Evolutionary conservation across 1,140 invertebrate genomes (phyloP).

Genomic region (Rhyacophila brunnea): DNA sequence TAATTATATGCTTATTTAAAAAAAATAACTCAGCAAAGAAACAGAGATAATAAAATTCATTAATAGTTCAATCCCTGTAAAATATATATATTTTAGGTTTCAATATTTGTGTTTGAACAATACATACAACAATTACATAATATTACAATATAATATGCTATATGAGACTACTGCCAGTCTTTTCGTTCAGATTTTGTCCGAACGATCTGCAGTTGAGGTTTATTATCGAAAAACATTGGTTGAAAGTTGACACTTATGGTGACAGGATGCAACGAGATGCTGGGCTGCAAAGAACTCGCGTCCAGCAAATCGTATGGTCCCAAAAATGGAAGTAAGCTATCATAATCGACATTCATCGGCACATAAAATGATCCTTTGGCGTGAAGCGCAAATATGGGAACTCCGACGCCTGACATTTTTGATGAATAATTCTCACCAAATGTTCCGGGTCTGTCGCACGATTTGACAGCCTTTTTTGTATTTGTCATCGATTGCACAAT

Average conservation of each 20-base stretch:
- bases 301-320: constrained; percentile 59
- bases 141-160: too few relatives aligned
- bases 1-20: too few relatives aligned
- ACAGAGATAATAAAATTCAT: too few relatives aligned
- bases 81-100: too few relatives aligned
- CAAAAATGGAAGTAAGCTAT: constrained; percentile 69
- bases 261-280: constrained; percentile 80
- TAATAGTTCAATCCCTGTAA: too few relatives aligned
- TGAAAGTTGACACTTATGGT: constrained; percentile 86
- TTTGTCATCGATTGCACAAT: constrained; percentile 3
- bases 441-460: neutral
- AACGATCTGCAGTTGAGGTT: neutral
- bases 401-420: constrained; percentile 19
- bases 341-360: constrained; percentile 82
- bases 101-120: too few relatives aligned
- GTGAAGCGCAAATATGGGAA: constrained; percentile 56
- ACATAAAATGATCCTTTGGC: constrained; percentile 87
- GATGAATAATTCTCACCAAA: constrained; percentile 2
- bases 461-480: neutral
- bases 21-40: too few relatives aligned
- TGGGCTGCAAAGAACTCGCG: constrained; percentile 56
- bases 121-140: too few relatives aligned
- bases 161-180: constrained; percentile 14
- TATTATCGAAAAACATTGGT: constrained; percentile 32
- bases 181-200: constrained; percentile 17